phyloP scores from a whole-genome alignment of 1,140 invertebrate genomes.

The Meloidogyne chitwoodi region DNA sequence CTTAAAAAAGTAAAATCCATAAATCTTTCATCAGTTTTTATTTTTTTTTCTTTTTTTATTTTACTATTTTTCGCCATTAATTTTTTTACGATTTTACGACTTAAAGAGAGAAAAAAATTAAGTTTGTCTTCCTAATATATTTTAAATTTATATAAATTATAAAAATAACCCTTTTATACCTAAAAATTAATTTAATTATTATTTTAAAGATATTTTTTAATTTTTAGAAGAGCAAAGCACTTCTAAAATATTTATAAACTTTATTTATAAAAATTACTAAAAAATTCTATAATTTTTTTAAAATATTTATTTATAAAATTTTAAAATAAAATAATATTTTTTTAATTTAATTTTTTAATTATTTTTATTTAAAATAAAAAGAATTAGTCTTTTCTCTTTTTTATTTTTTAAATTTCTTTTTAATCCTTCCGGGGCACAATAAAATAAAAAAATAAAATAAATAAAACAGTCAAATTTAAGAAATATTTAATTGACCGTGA shows the following conservation, averaged over 20 bases:
- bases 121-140: neutral
- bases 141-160: neutral
- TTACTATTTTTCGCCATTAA: neutral
- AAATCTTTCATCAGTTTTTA: neutral
- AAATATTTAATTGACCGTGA: neutral
- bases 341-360: too few species aligned
- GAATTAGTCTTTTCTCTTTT: too few species aligned
- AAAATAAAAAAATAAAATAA: neutral
- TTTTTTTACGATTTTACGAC: neutral
- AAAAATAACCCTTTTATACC: neutral
- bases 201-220: too few species aligned
- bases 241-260: too few species aligned
- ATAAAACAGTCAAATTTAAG: neutral
- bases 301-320: too few species aligned
- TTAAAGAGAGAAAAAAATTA: neutral
- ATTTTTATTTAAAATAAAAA: too few species aligned
- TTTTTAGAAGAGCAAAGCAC: too few species aligned
- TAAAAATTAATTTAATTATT: too few species aligned
- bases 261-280: too few species aligned
- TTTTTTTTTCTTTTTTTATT: neutral
- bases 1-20: neutral
- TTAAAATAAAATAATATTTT: too few species aligned
- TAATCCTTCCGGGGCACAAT: neutral
- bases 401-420: neutral
- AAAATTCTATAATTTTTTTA: too few species aligned